Evolutionary conservation across 2,797 vertebrate genomes (phyloP), one percentile per base, ranked within the genome.

Genomic region (Danio choprae): DNA sequence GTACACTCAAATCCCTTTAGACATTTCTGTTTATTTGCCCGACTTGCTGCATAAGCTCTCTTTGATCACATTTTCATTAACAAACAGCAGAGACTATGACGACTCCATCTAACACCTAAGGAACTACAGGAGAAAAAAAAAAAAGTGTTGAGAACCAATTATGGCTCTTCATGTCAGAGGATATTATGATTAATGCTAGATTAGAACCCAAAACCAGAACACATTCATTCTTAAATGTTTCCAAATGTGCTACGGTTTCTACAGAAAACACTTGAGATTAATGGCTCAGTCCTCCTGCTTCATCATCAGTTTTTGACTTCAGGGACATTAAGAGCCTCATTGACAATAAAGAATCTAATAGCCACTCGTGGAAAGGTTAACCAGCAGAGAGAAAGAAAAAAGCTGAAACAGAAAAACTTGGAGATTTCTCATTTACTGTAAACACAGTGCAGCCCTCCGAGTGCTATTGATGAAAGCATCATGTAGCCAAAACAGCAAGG

Each of bases 401-500:
- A 36, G 41, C 60, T 77, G 29, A 46, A 77, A 41, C n/a, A 12
- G 58, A 71, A 77, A 71, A 71, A 58, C 59, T 3, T 56, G 5
- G 40, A 79, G 22, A 74, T 67, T 69, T 64, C 63, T 70, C 71
- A 62, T 79, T 70, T 70, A 75, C 81, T 69, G 81, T 74, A 79
- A 79, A 83, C 81, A 78, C 62, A 69, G 63, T 55, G 70, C 36
- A 53, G 22, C 69, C 63, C 38, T 70, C 59, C 7, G 15, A 78
- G 55, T 51, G 20, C 13, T 69, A 69, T 74, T 64, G 71, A 79
- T 70, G 11, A 70, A 79, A 74, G 77, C 64, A 78, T 77, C 74
- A 65, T 72, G 74, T 78, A 77, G 81, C 81, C 69, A 78, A 77
- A 77, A 72, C 15, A 46, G 69, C 69, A 68, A 46, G 75, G 20